Evolutionary conservation across 2,888 invertebrate species (phyloP).

Genomic region (Stegophylla sp.): DNA sequence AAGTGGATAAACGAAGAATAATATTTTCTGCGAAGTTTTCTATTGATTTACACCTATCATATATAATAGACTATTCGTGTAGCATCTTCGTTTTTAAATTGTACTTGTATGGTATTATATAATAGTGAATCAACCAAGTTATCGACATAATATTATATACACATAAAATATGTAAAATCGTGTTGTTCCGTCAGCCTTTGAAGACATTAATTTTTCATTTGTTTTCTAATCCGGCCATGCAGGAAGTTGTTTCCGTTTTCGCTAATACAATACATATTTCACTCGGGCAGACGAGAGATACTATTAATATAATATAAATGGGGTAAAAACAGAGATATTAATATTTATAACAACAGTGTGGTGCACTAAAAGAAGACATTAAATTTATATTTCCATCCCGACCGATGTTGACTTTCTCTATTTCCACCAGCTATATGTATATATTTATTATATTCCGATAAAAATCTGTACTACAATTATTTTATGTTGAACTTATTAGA

Average conservation of each 20-base stretch:
- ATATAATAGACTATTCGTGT: too few species aligned
- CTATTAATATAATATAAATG: neutral
- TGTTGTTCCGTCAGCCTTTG: too few species aligned
- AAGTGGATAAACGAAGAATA: too few species aligned
- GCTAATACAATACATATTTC: neutral
- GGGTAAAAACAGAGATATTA: conserved; percentile 2
- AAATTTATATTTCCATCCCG: conserved; percentile 23
- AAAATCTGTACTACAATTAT: neutral
- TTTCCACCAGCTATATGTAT: neutral
- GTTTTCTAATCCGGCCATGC: neutral
- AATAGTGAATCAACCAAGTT: too few species aligned
- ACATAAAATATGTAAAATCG: too few species aligned
- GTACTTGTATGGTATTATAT: too few species aligned
- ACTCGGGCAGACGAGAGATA: neutral
- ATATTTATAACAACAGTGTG: conserved; percentile 12
- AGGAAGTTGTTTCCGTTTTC: neutral
- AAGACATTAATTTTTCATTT: too few species aligned
- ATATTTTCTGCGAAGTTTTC: too few species aligned
- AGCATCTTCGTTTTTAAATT: too few species aligned
- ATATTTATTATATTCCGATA: neutral
- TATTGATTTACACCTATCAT: too few species aligned
- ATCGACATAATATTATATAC: too few species aligned
- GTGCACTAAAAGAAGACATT: neutral
- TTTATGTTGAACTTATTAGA: conserved; percentile 8
- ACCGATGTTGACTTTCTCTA: conserved; percentile 10